Evolutionary conservation across 2,888 invertebrate genomes (phyloP).

Genomic region (Melinaea marsaeus): DNA sequence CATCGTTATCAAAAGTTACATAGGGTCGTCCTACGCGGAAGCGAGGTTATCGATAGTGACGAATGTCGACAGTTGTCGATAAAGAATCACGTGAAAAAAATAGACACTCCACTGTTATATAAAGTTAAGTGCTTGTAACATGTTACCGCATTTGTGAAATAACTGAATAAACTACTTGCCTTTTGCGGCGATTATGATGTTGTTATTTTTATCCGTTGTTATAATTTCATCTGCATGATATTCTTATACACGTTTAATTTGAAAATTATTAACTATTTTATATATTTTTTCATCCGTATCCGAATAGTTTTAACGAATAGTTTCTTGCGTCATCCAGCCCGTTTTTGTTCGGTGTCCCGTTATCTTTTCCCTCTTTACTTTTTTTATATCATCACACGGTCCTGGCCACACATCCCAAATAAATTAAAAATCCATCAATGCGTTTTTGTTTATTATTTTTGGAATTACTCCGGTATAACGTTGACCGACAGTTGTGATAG

Average conservation of each 20-base stretch:
- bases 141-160: no score
- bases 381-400: slow-evolving; percentile 46
- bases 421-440: slow-evolving; percentile 66
- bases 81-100: slow-evolving; percentile 24
- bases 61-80: slow-evolving; percentile 28
- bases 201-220: no score
- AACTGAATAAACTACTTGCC: no score
- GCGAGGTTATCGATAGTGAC: slow-evolving; percentile 34
- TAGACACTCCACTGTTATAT: background rate
- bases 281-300: background rate
- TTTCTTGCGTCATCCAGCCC: background rate
- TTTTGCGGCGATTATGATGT: no score
- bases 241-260: no score
- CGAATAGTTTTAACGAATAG: background rate
- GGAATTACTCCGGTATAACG: slow-evolving; percentile 38
- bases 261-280: no score
- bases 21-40: slow-evolving; percentile 35
- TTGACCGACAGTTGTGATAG: slow-evolving; percentile 35
- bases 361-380: slow-evolving; percentile 41
- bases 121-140: background rate
- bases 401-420: slow-evolving; percentile 50
- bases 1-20: slow-evolving; percentile 29
- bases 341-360: slow-evolving; percentile 36
- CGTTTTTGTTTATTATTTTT: slow-evolving; percentile 40
- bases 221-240: no score